Evolutionary conservation across 2,888 invertebrate species (phyloP), one percentile per base, ranked within the genome.

Genomic region (Euzophera pinguis): DNA sequence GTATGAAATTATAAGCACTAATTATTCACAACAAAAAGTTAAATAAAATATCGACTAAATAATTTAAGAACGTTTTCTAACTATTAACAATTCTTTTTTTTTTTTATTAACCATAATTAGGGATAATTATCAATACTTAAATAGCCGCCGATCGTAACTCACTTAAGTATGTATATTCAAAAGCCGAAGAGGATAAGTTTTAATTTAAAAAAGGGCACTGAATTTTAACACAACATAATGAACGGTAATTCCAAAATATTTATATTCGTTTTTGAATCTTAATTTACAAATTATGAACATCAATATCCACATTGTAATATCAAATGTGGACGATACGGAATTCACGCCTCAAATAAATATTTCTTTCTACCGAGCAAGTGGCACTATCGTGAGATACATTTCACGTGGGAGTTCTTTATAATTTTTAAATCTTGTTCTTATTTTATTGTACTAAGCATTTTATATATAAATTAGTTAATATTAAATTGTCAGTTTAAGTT

Each of bases 271-370:
- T 41, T 14, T 6, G 60, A 61, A 75, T 32, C 78, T 78, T 78
- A 76, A 78, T 80, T 78, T 75, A 76, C 71, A 83, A 87, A 86
- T 84, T 81, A 84, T 73, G 67, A 75, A 75, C 75, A 76, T 74
- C 69, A 60, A 63, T 60, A 59, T 63, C 71, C 68, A 63, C 32
- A 2, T 32, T 7, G 10, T 1, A 32, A 9, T 32, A 7, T 6
- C 32, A 32, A 32, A 32, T 9, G 7, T 32, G 32, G 32, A 32
- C 1, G 10, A 2, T 7, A 32, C 32, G 8, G 32, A 32, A 4
- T 1, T 32, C n/a, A n/a, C n/a, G n/a, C n/a, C n/a, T n/a, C n/a
- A n/a, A n/a, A n/a, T n/a, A n/a, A n/a, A n/a, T n/a, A n/a, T n/a
- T n/a, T n/a, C n/a, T n/a, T n/a, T n/a, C n/a, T n/a, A n/a, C n/a